A percentile compares a stretch with the other conserved stretches of the same genome.
phyloP scores from a whole-genome alignment of 2,888 invertebrate species.

The Frankliniella intonsa region DNA sequence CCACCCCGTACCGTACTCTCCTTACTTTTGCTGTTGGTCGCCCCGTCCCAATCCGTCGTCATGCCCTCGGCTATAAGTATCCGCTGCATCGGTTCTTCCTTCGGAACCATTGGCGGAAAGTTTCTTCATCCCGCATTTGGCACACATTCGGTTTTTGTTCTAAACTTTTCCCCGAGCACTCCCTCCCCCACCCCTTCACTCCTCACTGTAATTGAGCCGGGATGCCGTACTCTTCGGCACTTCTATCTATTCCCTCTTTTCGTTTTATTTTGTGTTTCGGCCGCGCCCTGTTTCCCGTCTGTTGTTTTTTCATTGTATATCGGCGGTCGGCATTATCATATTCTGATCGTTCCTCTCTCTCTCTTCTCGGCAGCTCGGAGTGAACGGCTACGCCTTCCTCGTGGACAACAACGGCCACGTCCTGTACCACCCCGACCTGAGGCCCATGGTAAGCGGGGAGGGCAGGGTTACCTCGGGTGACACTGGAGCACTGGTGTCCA shows the following conservation, averaged over 20 bases:
- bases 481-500: too few species aligned
- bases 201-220: not conserved
- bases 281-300: not conserved
- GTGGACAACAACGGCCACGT: constrained; percentile 97
- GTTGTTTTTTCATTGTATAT: too few species aligned
- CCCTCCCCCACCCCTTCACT: not conserved
- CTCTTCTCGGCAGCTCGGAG: constrained; percentile 69
- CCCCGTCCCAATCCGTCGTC: too few species aligned
- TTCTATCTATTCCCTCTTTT: not conserved
- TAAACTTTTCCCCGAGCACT: not conserved
- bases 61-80: not conserved
- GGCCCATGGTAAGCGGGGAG: constrained; percentile 68
- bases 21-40: not conserved
- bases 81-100: constrained; percentile 10
- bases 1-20: too few species aligned
- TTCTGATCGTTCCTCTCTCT: constrained; percentile 28
- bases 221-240: not conserved
- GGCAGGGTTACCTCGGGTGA: too few species aligned
- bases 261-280: not conserved
- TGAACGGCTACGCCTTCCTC: constrained; percentile 94
- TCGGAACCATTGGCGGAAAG: not conserved
- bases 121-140: constrained; percentile 12
- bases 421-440: constrained; percentile 90
- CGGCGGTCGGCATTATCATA: not conserved
- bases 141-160: constrained; percentile 25